Evolutionary conservation across 2,888 invertebrate species (phyloP).

Genomic region (Conistra vaccinii): DNA sequence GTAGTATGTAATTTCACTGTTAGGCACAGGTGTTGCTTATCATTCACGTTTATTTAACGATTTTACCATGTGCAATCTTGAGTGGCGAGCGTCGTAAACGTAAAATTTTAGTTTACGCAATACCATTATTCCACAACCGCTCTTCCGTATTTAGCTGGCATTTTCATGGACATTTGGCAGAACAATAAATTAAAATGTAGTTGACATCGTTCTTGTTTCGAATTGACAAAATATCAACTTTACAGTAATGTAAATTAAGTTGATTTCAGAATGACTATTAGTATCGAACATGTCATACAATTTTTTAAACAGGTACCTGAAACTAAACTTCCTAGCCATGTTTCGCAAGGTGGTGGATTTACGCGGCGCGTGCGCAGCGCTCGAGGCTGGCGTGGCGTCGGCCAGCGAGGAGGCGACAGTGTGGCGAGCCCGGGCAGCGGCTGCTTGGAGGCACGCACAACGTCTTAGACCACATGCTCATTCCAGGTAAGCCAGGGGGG

Average conservation of each 20-base stretch:
- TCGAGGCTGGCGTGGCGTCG: conserved; percentile 94
- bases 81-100: not conserved
- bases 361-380: conserved; percentile 93
- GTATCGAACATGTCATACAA: not conserved
- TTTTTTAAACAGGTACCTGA: not conserved
- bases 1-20: conserved; percentile 3
- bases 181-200: not conserved
- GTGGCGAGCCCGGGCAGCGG: conserved; percentile 93
- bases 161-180: not conserved
- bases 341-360: conserved; percentile 91
- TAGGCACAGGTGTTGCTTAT: conserved; percentile 19
- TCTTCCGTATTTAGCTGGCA: not conserved
- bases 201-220: not conserved
- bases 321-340: not conserved
- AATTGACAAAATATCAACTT: not conserved
- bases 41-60: conserved; percentile 32
- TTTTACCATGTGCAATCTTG: conserved; percentile 15
- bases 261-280: not conserved
- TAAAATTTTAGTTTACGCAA: conserved; percentile 19
- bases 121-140: not conserved
- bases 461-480: conserved; percentile 92
- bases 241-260: not conserved
- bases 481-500: conserved; percentile 68
- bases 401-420: conserved; percentile 93
- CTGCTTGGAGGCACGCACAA: conserved; percentile 92